Evolutionary conservation across 1,140 invertebrate genomes (phyloP), one percentile per base, ranked within the genome.

Genomic region (Brachionus calyciflorus): DNA sequence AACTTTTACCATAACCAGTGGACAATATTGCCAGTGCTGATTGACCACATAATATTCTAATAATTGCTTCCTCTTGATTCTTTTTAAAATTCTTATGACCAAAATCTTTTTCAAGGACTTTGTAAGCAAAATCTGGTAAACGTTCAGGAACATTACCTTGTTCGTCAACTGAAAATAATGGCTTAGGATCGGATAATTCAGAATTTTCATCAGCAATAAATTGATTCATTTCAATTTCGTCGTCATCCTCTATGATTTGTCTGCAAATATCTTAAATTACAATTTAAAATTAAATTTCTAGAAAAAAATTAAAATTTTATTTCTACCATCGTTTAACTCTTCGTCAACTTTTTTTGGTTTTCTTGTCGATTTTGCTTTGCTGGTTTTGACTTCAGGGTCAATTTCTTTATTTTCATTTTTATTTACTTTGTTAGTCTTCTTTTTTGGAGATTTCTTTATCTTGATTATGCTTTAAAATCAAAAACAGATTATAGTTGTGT

Each of bases 51-150:
- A 14, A 37, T 65, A 65, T 65, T 24, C 60, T 41, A 28, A 65
- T 65, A 24, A 65, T 65, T 24, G 60, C 37, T 44, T 65, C 60
- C 44, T 65, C 37, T 46, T 65, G 60, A 17, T 65, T 37, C 3
- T 65, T 65, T 65, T 65, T 65, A 44, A 65, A 65, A 24, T 24
- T 44, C 44, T 65, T 65, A 44, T 65, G 60, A 24, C 60, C 60
- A 44, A 65, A 65, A 65, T 65, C 60, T 65, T 65, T 65, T 65
- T 65, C 60, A 12, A 65, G 40, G 12, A 65, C 44, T 65, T 65
- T 65, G 30, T 44, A 65, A 12, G 37, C 60, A 44, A 44, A 65
- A 21, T 65, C 21, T 24, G 60, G 60, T 41, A 65, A 44, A 24
- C 30, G n/a, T 0, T 41, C 21, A 12, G 37, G 60, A 19, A 65